Evolutionary conservation across 2,113 vertebrate species (phyloP).

Genomic region (Pollimyrus isidori): DNA sequence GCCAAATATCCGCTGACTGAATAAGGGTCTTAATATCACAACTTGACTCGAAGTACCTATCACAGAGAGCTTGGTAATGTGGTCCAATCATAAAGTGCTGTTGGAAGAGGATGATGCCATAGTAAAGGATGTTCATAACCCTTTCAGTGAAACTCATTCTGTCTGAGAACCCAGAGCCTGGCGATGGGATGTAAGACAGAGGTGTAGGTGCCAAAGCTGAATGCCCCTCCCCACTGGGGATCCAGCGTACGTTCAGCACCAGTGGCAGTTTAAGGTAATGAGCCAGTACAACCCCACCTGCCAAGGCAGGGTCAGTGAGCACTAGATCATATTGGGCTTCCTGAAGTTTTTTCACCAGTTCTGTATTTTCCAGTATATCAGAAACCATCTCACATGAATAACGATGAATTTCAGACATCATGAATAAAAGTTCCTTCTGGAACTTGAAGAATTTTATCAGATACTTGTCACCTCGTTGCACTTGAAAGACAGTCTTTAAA

Average conservation of each 20-base stretch:
- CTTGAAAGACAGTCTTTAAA: slow-evolving; percentile 22
- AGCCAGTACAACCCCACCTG: slow-evolving; percentile 26
- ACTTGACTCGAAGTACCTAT: slow-evolving; percentile 23
- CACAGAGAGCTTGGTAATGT: slow-evolving; percentile 22
- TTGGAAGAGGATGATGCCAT: background rate
- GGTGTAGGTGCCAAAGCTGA: slow-evolving; percentile 28
- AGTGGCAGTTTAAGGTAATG: slow-evolving; percentile 32
- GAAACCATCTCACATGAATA: slow-evolving; percentile 11
- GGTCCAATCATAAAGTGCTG: slow-evolving; percentile 11
- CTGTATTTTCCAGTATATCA: background rate
- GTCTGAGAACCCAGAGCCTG: slow-evolving; percentile 44
- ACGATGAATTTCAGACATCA: background rate
- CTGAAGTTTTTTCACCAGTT: background rate
- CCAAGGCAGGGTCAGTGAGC: slow-evolving; percentile 26
- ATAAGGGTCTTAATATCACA: slow-evolving; percentile 16
- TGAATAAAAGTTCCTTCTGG: accelerated
- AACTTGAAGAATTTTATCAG: slow-evolving; percentile 24
- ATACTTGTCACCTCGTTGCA: background rate
- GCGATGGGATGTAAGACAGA: slow-evolving; percentile 28
- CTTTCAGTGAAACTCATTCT: slow-evolving; percentile 30
- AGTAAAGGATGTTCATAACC: slow-evolving; percentile 14
- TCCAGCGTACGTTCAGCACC: slow-evolving; percentile 30
- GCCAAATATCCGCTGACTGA: slow-evolving; percentile 42
- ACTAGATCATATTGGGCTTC: slow-evolving; percentile 26
- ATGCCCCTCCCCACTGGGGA: slow-evolving; percentile 25